A percentile compares a stretch with the other conserved stretches of the same genome.
Conservation (phyloP, 2,797 vertebrate genomes). For the Salarias fasciatus region DNA sequence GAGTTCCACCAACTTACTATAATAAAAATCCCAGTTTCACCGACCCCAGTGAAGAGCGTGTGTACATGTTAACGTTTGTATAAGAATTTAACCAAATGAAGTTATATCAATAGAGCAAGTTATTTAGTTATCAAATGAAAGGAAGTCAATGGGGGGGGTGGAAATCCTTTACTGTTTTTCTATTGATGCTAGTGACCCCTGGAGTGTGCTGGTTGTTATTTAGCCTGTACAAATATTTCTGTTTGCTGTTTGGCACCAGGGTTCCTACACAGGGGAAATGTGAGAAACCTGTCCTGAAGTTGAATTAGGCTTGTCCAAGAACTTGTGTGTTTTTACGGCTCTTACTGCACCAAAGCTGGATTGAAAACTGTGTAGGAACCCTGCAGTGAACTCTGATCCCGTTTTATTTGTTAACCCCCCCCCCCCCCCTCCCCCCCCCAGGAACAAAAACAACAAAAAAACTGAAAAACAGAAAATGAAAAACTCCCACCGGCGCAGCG, state of each 20-base stretch:
- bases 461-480: not conserved
- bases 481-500: constrained; percentile 58
- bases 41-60: constrained; percentile 73
- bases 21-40: constrained; percentile 80
- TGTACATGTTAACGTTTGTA: constrained; percentile 81
- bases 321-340: too few species aligned
- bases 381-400: constrained; percentile 10
- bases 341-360: not conserved
- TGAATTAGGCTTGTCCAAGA: not conserved
- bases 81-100: constrained; percentile 67
- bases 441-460: too few species aligned
- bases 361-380: constrained; percentile 24
- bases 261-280: constrained; percentile 28
- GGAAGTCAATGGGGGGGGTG: constrained; percentile 35
- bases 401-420: not conserved
- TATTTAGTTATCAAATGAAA: constrained; percentile 81
- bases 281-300: too few species aligned
- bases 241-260: constrained; percentile 13
- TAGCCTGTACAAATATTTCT: constrained; percentile 5
- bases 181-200: constrained; percentile 47
- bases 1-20: constrained; percentile 72
- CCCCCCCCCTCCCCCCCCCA: too few species aligned
- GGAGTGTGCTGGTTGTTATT: constrained; percentile 21
- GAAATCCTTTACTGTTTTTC: constrained; percentile 60
- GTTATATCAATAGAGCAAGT: constrained; percentile 80